phyloP scores from a whole-genome alignment of 2,888 invertebrate species.

The Coelinius sp. region DNA sequence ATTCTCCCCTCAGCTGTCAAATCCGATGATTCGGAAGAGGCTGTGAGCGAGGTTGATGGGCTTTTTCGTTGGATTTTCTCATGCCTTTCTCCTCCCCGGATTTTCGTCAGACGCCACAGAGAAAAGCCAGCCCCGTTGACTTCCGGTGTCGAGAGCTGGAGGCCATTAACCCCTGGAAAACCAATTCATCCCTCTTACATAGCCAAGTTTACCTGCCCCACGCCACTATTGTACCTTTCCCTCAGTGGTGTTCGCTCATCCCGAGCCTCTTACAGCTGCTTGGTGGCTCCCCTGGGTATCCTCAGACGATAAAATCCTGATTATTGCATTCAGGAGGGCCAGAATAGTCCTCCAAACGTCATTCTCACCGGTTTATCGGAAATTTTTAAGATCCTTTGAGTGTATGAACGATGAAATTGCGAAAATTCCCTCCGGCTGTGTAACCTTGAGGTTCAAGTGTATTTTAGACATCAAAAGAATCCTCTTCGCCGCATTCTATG shows the following conservation, averaged over 20 bases:
- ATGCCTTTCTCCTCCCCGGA: conserved; percentile 2
- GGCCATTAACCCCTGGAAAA: conserved; percentile 34
- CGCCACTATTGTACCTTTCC: conserved; percentile 5
- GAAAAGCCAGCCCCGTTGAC: conserved; percentile 13
- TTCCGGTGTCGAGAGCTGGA: conserved; percentile 19
- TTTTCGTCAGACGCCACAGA: conserved; percentile 12
- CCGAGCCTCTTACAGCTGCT: background rate
- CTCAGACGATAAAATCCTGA: conserved; percentile 20
- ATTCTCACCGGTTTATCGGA: background rate
- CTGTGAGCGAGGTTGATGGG: background rate
- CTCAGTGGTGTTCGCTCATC: background rate
- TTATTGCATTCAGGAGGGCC: conserved; percentile 1
- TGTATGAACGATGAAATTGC: background rate
- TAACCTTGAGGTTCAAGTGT: conserved; percentile 15
- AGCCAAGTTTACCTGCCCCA: background rate
- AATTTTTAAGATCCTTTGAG: background rate
- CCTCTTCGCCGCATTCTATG: conserved; percentile 16
- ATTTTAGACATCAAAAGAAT: conserved; percentile 23
- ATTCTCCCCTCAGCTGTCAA: conserved; percentile 1
- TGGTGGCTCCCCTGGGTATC: background rate
- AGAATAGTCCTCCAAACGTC: background rate
- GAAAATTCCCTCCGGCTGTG: conserved; percentile 8
- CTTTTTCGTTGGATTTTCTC: conserved; percentile 16
- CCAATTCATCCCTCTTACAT: conserved; percentile 16
- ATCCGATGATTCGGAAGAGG: background rate